A percentile compares a stretch with the other conserved stretches of the same genome.
Conservation (phyloP, 1,140 invertebrate species). For the Tetramorium alpestre region DNA sequence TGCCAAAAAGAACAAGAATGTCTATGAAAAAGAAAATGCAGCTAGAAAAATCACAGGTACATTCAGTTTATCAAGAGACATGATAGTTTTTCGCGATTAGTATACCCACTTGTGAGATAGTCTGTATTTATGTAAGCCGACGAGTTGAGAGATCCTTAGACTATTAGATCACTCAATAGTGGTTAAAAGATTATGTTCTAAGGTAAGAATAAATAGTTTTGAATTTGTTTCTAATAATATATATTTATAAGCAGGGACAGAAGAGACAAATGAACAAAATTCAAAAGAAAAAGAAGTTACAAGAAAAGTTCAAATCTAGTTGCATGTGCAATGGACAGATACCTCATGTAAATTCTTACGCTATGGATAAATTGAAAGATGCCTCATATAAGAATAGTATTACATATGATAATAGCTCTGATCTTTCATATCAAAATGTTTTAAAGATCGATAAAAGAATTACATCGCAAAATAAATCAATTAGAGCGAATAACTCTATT, state of each 20-base stretch:
- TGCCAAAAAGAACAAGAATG: background rate
- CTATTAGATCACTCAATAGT: too few relatives aligned
- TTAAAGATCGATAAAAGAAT: background rate
- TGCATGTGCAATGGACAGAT: background rate
- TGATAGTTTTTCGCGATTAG: too few relatives aligned
- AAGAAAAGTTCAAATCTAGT: background rate
- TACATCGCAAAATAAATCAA: background rate
- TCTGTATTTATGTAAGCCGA: too few relatives aligned
- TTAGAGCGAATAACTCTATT: background rate
- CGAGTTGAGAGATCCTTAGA: too few relatives aligned
- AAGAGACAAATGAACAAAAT: background rate
- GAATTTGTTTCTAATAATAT: conserved; percentile 10
- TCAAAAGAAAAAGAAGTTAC: background rate
- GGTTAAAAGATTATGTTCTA: too few relatives aligned
- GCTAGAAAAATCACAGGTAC: background rate
- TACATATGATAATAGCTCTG: background rate
- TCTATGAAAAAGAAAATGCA: background rate
- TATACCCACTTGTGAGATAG: too few relatives aligned
- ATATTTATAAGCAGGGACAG: conserved; percentile 1
- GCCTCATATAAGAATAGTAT: background rate
- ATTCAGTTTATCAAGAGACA: background rate
- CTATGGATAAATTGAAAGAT: background rate
- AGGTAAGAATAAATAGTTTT: background rate
- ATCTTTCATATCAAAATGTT: background rate
- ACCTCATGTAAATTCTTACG: background rate